These are phyloP conservation scores for Eulemur albifrons DNA, from an alignment of 2,797 vertebrate species.

Conservation along the genomic window DNA sequence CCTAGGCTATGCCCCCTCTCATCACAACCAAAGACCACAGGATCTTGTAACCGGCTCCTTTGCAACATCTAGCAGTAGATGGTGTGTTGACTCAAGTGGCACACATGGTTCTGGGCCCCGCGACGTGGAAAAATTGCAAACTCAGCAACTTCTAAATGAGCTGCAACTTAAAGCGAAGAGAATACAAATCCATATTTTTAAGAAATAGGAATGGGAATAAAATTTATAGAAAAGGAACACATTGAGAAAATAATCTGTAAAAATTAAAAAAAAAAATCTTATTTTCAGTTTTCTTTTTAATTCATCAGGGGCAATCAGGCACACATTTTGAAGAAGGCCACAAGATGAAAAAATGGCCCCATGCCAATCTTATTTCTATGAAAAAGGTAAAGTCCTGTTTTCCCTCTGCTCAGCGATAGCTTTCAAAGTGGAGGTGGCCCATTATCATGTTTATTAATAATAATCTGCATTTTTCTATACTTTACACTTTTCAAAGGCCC, in stretches of 20 bases:
- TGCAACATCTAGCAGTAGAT: not conserved
- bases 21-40: not conserved
- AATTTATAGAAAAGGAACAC: not conserved
- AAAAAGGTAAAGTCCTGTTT: not conserved
- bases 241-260: not conserved
- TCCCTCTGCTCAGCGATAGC: not conserved
- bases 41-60: rapidly evolving
- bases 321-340: not conserved
- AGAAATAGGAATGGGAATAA: not conserved
- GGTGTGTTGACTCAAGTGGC: not conserved
- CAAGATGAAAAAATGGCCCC: not conserved
- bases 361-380: not conserved
- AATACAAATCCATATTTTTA: not conserved
- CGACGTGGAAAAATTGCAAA: not conserved
- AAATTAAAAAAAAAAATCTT: not conserved
- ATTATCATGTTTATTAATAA: not conserved
- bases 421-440: not conserved
- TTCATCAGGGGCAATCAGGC: not conserved
- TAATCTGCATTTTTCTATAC: not conserved
- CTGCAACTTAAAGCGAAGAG: not conserved
- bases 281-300: not conserved
- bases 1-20: not conserved
- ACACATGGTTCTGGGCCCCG: rapidly evolving
- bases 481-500: not conserved
- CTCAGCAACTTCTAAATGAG: not conserved